phyloP scores from a whole-genome alignment of 2,113 vertebrate species.

The Corydoras maculifer region DNA sequence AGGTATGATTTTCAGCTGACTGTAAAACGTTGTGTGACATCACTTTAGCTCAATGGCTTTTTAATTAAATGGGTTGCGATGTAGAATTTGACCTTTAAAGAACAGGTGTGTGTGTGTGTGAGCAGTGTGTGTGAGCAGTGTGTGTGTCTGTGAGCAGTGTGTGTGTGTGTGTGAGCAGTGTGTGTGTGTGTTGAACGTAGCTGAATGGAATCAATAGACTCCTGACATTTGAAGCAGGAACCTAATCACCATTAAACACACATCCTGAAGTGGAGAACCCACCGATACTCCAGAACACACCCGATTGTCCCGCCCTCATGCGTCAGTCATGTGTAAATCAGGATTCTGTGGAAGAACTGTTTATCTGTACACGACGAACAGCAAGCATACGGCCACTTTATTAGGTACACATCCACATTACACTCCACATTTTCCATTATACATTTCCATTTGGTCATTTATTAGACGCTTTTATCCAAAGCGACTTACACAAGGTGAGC shows the following conservation, averaged over 20 bases:
- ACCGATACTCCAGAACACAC: slow-evolving; percentile 16
- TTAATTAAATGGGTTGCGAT: background rate
- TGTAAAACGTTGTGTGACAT: too few relatives aligned
- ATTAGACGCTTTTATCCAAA: too few relatives aligned
- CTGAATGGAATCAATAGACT: slow-evolving; percentile 32
- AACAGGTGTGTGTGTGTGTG: background rate
- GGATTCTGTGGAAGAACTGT: slow-evolving; percentile 14
- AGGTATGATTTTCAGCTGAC: too few relatives aligned
- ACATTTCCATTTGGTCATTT: too few relatives aligned
- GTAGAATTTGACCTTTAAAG: slow-evolving; percentile 18
- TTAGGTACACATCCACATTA: too few relatives aligned
- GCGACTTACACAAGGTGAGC: too few relatives aligned
- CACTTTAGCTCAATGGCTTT: too few relatives aligned
- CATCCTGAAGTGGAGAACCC: slow-evolving; percentile 46
- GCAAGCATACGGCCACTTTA: too few relatives aligned
- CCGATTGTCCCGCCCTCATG: slow-evolving; percentile 33
- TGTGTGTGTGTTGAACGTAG: slow-evolving; percentile 19
- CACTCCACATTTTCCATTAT: too few relatives aligned
- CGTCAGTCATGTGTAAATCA: slow-evolving; percentile 35
- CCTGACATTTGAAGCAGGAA: slow-evolving; percentile 33
- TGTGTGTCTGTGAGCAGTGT: background rate
- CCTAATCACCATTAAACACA: slow-evolving; percentile 46
- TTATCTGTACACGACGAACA: background rate
- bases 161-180: background rate
- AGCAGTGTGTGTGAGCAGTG: background rate